Evolutionary conservation across 2,113 vertebrate species (phyloP).

Genomic region (Peromyscus maniculatus): DNA sequence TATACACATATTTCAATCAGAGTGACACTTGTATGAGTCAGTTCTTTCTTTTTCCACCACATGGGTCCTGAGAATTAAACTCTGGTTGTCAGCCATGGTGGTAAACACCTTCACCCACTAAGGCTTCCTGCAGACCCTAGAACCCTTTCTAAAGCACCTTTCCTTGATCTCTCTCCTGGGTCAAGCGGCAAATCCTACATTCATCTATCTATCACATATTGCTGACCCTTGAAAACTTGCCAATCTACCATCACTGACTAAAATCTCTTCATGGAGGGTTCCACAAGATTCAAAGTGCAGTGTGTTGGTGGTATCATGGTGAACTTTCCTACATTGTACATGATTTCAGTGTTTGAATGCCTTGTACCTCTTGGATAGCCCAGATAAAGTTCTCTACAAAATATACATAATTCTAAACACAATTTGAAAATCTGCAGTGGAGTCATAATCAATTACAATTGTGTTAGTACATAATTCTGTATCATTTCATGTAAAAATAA

Average conservation of each 20-base stretch:
- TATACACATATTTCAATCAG: not conserved
- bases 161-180: not conserved
- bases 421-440: not conserved
- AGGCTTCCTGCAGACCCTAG: not conserved
- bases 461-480: not conserved
- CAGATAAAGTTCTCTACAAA: conserved; percentile 36
- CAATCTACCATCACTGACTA: not conserved
- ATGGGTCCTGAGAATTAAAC: not conserved
- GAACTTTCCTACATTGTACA: not conserved
- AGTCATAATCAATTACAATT: not conserved
- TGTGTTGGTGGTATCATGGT: not conserved
- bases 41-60: not conserved
- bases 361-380: not conserved
- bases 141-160: not conserved
- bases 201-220: not conserved
- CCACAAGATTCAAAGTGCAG: not conserved
- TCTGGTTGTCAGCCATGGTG: not conserved
- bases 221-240: not conserved
- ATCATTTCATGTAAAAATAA: not conserved
- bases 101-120: not conserved
- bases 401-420: conserved; percentile 8
- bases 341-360: not conserved
- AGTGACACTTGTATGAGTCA: too few species aligned
- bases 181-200: not conserved
- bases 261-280: not conserved